Percentiles rank a stretch among this genome's conserved stretches.
These are phyloP conservation scores for Spilosoma lubricipeda DNA, from an alignment of 2,888 invertebrate genomes.

Conservation along the genomic window DNA sequence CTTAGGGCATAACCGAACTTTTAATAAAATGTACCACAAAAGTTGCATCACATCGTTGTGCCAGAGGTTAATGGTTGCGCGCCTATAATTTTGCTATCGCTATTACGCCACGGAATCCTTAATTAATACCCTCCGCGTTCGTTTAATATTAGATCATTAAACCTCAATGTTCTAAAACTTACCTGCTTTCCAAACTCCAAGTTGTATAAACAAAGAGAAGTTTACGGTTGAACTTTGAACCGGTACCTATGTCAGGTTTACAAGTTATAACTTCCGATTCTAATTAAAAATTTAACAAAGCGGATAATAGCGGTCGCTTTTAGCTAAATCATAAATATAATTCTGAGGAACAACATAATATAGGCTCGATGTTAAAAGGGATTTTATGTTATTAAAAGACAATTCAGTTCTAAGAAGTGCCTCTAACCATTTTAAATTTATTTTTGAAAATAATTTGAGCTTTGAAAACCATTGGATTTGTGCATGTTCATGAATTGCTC, in stretches of 20 bases:
- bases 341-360: constrained; percentile 45
- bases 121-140: constrained; percentile 83
- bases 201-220: constrained; percentile 84
- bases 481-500: background rate
- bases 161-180: constrained; percentile 85
- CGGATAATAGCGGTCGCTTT: constrained; percentile 68
- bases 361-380: constrained; percentile 12
- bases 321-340: constrained; percentile 61
- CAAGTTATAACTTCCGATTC: constrained; percentile 77
- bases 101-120: constrained; percentile 79
- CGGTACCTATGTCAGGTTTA: constrained; percentile 78
- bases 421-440: background rate
- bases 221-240: constrained; percentile 80
- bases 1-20: constrained; percentile 33
- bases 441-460: background rate
- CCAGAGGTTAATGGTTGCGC: constrained; percentile 40
- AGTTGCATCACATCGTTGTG: constrained; percentile 43
- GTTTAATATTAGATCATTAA: constrained; percentile 86
- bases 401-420: background rate
- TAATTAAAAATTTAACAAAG: constrained; percentile 83
- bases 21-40: constrained; percentile 51
- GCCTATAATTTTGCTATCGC: constrained; percentile 74
- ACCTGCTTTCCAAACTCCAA: constrained; percentile 79
- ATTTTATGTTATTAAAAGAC: constrained; percentile 10
- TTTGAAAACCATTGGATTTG: background rate